phyloP scores from a whole-genome alignment of 2,113 vertebrate genomes.

The Phyllopteryx taeniolatus region DNA sequence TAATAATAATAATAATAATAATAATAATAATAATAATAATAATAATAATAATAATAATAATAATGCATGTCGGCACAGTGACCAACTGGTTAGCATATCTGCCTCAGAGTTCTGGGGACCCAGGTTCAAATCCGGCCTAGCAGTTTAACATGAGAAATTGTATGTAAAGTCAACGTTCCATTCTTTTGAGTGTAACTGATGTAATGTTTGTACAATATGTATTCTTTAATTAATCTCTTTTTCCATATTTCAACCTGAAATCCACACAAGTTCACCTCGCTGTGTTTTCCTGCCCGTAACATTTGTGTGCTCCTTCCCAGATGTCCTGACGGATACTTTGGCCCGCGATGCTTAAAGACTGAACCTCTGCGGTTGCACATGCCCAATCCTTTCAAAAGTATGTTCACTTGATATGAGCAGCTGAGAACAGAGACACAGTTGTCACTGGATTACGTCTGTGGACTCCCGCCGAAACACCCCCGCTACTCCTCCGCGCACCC shows the following conservation, averaged over 20 bases:
- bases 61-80: no score
- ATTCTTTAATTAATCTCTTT: not conserved
- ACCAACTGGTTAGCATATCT: no score
- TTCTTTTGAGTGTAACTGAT: not conserved
- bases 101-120: no score
- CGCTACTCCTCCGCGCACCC: constrained; percentile 1
- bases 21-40: no score
- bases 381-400: constrained; percentile 97
- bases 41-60: no score
- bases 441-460: constrained; percentile 67
- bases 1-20: no score
- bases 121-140: no score
- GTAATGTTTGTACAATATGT: not conserved
- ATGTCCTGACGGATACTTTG: constrained; percentile 96
- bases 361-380: constrained; percentile 94
- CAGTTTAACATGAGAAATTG: not conserved
- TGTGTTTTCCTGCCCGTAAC: constrained; percentile 58
- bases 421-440: constrained; percentile 69
- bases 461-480: constrained; percentile 42
- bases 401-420: constrained; percentile 79
- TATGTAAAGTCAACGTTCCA: not conserved
- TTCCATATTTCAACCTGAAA: not conserved
- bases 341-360: constrained; percentile 94
- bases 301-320: constrained; percentile 92
- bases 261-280: constrained; percentile 14